Evolutionary conservation across 2,888 invertebrate species (phyloP).

Genomic region (Ophion ellenae): DNA sequence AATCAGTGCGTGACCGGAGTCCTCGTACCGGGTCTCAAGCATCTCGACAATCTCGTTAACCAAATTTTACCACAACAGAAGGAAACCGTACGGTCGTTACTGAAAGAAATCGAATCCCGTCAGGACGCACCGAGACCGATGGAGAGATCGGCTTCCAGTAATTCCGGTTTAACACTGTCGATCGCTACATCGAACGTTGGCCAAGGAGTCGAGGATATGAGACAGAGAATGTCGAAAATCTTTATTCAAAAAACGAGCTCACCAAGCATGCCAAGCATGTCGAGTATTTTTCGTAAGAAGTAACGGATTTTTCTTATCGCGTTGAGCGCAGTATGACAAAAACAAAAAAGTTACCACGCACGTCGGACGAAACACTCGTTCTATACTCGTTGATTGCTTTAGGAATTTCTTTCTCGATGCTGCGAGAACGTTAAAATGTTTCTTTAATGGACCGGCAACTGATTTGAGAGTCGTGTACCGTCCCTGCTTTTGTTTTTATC

Average conservation of each 20-base stretch:
- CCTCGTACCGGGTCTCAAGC: constrained; percentile 85
- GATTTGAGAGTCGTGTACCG: not conserved
- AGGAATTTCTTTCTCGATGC: not conserved
- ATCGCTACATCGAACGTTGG: constrained; percentile 83
- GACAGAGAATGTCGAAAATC: constrained; percentile 86
- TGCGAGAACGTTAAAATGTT: not conserved
- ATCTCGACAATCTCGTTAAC: constrained; percentile 84
- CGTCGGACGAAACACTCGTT: constrained; percentile 26
- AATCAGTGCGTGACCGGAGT: constrained; percentile 84
- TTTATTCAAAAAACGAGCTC: constrained; percentile 84
- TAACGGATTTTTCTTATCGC: constrained; percentile 55
- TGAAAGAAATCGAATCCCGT: constrained; percentile 85
- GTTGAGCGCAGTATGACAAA: not conserved
- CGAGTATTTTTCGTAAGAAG: constrained; percentile 82
- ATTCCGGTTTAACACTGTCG: constrained; percentile 80
- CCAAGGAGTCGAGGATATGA: constrained; percentile 87
- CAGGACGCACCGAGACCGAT: constrained; percentile 80
- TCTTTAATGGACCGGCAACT: not conserved
- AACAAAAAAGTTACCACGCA: constrained; percentile 46
- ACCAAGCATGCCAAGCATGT: constrained; percentile 74
- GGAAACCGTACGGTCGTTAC: constrained; percentile 85
- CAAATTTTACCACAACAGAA: constrained; percentile 84
- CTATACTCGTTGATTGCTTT: not conserved
- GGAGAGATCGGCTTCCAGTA: constrained; percentile 79
- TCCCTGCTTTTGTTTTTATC: constrained; percentile 8